Evolutionary conservation across 2,888 invertebrate genomes (phyloP), one percentile per base, ranked within the genome.

Genomic region (Eutolmus rufibarbis): DNA sequence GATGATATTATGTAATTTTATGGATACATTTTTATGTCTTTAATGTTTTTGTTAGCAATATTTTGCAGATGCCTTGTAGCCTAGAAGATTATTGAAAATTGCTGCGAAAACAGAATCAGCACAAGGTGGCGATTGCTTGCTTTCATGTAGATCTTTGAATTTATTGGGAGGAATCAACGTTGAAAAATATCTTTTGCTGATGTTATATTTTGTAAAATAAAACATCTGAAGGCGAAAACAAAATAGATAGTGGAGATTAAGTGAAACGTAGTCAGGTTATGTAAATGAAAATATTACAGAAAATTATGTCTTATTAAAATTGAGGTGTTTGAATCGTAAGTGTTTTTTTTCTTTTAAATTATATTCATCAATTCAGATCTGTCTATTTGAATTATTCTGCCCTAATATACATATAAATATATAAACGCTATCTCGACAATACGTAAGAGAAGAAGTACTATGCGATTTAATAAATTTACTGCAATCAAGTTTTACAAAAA

Each of bases 1-100:
- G 23, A 57, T 51, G 66, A 57, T 57, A 19, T 82, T 82, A 82
- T 82, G 82, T 82, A 82, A 82, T 76, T 76, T 76, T 28, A 23
- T 66, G 66, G 66, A 66, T 66, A 66, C 7, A 23, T 66, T 66
- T 28, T 66, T 12, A 66, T 28, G 28, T 23, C 28, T 66, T 2
- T 23, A 66, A 66, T 66, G 28, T 66, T 66, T 28, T 66, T 66
- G 9, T 66, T 8, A 66, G 23, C 2, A 66, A 66, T 66, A 66
- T 66, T 66, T 28, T 28, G 28, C 66, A 66, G 66, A 66, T 66
- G 66, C 23, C 66, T 66, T 66, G 19, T 12, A 5, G 66, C 4
- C 28, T 3, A 19, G 2, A 51, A 9, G 66, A 66, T 23, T 66
- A 66, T 66, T 66, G 66, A 66, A 66, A 66, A 66, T 23, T 66